phyloP scores from a whole-genome alignment of 2,888 invertebrate genomes.

The Aethes cnicana region DNA sequence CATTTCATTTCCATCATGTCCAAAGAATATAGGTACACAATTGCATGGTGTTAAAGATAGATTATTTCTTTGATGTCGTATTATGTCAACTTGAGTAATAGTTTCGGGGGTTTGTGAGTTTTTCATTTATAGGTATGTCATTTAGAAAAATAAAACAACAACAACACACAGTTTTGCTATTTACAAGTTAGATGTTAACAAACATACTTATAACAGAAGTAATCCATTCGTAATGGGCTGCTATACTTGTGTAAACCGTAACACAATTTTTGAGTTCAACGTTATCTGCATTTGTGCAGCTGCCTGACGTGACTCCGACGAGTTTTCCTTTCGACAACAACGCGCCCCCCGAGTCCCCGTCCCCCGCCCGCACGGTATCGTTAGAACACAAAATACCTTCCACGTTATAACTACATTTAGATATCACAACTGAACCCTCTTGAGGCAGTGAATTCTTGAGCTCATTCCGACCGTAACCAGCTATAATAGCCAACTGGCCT shows the following conservation, averaged over 20 bases:
- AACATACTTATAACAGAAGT: slow-evolving; percentile 26
- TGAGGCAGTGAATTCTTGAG: slow-evolving; percentile 23
- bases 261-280: slow-evolving; percentile 29
- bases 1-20: too few relatives aligned
- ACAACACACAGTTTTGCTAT: neutral
- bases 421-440: slow-evolving; percentile 38
- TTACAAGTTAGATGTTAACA: slow-evolving; percentile 2
- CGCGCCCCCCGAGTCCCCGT: slow-evolving; percentile 46
- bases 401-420: slow-evolving; percentile 23
- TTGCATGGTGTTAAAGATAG: too few relatives aligned
- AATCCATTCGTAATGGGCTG: slow-evolving; percentile 41
- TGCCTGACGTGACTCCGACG: slow-evolving; percentile 39
- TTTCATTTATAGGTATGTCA: too few relatives aligned
- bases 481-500: slow-evolving; percentile 35
- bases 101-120: too few relatives aligned
- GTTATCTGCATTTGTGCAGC: slow-evolving; percentile 30
- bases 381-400: slow-evolving; percentile 38
- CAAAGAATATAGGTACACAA: too few relatives aligned
- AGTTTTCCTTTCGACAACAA: slow-evolving; percentile 36
- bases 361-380: slow-evolving; percentile 33
- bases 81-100: too few relatives aligned
- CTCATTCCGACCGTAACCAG: slow-evolving; percentile 40
- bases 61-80: too few relatives aligned
- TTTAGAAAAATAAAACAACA: too few relatives aligned
- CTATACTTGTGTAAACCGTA: slow-evolving; percentile 39